Base-by-base conservation (phyloP, 1,140 invertebrate genomes). In the Drosophila chauvacae region DNA sequence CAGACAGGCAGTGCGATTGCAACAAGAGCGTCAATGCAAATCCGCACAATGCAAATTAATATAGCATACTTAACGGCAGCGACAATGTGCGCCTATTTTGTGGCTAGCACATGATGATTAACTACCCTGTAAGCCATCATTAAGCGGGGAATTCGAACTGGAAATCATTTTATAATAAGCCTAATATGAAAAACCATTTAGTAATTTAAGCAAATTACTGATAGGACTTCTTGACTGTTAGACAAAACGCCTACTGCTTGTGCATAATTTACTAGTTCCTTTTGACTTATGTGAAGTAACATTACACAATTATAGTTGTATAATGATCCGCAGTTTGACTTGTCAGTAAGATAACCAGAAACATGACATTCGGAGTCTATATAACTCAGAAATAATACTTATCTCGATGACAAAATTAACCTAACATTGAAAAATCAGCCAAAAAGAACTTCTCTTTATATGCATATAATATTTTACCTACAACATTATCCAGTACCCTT, bases 1-100 rank as follows among this genome's bases (percentile, higher is more conserved):
- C 83, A 86, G 83, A 83, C 83, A 87, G 83, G 68, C 84, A 83
- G 65, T 53, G 66, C 59, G 65, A 63, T 42, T 51, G 66, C 42
- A 71, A 55, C 61, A 50, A 42, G 39, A 47, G 58, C 53, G 14
- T 50, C 37, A 53, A 45, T 77, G 57, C 61, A 80, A 88, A 66
- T 72, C 45, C 66, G 42, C 60, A 76, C 81, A 88, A 84, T 84
- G 73, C 59, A 78, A 85, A 90, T 90, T 90, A 85, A 90, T 88
- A 90, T 90, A 81, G 85, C 85, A 81, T 85, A 90, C 85, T 90
- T 90, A 90, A 74, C 78, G 72, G 78, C 63, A 59, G 13, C 23
- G 14, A 13, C 35, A 28, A 41, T 35, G 33, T 39, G 42, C 48
- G 56, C 39, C 69, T 65, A 75, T 88, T 87, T 71, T 80, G 84